Percentiles rank a stretch among this genome's conserved stretches.
phyloP scores from a whole-genome alignment of 1,140 invertebrate species.

The Hylaeus anthracinus region DNA sequence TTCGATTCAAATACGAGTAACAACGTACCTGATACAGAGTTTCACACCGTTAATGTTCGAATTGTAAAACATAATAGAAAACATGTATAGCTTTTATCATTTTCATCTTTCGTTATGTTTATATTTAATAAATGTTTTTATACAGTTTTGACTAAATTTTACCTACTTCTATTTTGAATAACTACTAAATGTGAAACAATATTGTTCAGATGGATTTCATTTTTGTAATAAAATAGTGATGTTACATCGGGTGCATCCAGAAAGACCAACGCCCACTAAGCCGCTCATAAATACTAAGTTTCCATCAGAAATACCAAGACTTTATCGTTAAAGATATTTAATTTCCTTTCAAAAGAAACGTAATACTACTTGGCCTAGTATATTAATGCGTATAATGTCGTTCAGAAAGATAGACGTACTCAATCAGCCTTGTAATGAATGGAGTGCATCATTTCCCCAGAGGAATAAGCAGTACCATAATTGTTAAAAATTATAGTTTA shows the following conservation, averaged over 20 bases:
- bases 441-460: too few species aligned
- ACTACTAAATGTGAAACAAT: background rate
- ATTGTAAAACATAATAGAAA: slow-evolving; percentile 22
- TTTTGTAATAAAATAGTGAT: background rate
- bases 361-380: too few species aligned
- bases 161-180: background rate
- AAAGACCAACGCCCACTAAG: too few species aligned
- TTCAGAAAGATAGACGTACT: too few species aligned
- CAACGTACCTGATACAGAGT: slow-evolving; percentile 3
- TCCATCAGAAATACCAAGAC: too few species aligned
- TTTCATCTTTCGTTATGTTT: background rate
- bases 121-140: slow-evolving; percentile 26
- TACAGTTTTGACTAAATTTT: background rate
- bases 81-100: slow-evolving; percentile 16
- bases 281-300: too few species aligned
- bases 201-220: background rate
- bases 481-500: too few species aligned
- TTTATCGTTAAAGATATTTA: too few species aligned
- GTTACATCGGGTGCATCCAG: background rate
- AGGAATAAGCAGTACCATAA: too few species aligned
- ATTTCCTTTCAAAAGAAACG: too few species aligned
- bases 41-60: slow-evolving; percentile 43
- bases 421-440: too few species aligned
- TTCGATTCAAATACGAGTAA: background rate
- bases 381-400: too few species aligned